These are phyloP conservation scores for Cyanoramphus novaezelandiae DNA, from an alignment of 2,113 vertebrate genomes.

Conservation along the genomic window DNA sequence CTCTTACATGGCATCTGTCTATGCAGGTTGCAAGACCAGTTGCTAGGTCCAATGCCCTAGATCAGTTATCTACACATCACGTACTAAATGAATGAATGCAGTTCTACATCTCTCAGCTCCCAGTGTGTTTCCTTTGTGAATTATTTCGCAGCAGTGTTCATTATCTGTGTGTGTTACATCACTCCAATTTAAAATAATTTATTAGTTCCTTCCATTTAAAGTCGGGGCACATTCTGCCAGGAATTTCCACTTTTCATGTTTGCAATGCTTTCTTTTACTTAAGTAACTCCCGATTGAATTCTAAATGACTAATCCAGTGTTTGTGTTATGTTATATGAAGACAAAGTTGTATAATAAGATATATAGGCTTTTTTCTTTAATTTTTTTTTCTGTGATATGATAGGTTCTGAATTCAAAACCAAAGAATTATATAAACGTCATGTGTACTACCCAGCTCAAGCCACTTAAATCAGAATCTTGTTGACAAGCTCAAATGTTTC, in stretches of 20 bases:
- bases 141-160: not conserved
- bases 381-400: not conserved
- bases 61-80: rapidly evolving
- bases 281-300: not conserved
- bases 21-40: not conserved
- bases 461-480: not conserved
- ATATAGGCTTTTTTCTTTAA: not conserved
- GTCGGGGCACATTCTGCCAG: not conserved
- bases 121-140: not conserved
- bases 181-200: not conserved
- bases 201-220: not conserved
- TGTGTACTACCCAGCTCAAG: not conserved
- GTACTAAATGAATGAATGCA: not conserved
- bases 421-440: not conserved
- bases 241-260: not conserved
- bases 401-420: not conserved
- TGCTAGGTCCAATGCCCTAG: not conserved
- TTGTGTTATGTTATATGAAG: not conserved
- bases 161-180: not conserved
- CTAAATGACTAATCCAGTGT: not conserved
- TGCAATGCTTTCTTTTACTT: not conserved
- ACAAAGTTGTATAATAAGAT: not conserved
- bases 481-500: not conserved
- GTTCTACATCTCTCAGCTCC: not conserved
- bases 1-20: not conserved